Evolutionary conservation across 64 coral and sea anemone species (phyloP), one percentile per base, ranked within the genome.

Genomic region (Platygyra sinensis): DNA sequence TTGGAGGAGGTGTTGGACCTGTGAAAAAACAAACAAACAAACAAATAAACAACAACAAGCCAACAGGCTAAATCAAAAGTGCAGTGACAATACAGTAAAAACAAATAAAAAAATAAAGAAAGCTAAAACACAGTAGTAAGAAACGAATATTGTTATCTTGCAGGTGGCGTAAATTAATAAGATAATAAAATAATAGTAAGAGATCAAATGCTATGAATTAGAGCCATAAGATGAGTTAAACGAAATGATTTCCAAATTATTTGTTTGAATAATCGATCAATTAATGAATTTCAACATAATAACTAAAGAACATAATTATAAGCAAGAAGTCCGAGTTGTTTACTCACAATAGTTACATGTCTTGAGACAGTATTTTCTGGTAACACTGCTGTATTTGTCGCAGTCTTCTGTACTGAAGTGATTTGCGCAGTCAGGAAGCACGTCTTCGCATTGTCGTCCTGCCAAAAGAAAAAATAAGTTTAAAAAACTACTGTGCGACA

Each of bases 291-390:
- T 39, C 52, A 11, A 55, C 52, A 11, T 55, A 55, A 55, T 55
- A 55, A 55, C 9, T 55, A 57, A 57, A 16, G 54, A 57, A 57
- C 42, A 46, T 57, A 57, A 1, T 15, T 57, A 12, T 57, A 57
- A 0, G 15, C 11, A 57, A 57, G 54, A 57, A 2, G 31, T 36
- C 14, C 19, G 1, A 24, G 22, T 67, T 19, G 30, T 18, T 2
- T 20, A 86, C 89, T 91, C 42, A 91, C 89, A 91, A 46, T 75
- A 77, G 52, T 46, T 42, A 31, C 89, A 91, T 38, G 89, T 86
- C 72, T 50, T 75, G 31, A 67, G 30, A 31, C 89, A 91, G 60
- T 91, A 91, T 20, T 86, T 83, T 36, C 32, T 65, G 60, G 80
- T 77, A 20, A 91, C 71, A 17, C 81, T 55, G 13, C 54, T 86